A percentile compares a stretch with the other conserved stretches of the same genome.
Conservation (phyloP, 2,797 vertebrate genomes). For the Syncerus caffer region DNA sequence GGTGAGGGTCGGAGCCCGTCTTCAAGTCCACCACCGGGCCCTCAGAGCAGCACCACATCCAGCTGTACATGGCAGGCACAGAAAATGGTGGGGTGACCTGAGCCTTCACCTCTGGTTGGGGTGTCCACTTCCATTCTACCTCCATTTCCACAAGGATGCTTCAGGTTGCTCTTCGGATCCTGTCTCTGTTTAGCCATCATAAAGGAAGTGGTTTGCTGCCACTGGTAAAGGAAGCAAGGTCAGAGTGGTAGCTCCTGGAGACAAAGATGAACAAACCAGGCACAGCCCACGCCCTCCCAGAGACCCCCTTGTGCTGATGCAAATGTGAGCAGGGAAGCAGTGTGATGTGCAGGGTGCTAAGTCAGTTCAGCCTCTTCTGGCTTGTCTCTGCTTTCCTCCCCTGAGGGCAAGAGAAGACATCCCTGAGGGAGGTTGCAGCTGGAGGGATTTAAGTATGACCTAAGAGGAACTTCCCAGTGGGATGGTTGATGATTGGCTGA, state of each 20-base stretch:
- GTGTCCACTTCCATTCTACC: not conserved
- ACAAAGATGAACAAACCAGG: not conserved
- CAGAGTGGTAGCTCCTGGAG: not conserved
- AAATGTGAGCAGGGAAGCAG: not conserved
- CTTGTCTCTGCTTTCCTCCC: not conserved
- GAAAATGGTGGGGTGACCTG: not conserved
- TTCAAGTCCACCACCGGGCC: not conserved
- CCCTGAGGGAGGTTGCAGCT: not conserved
- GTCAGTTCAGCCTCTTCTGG: not conserved
- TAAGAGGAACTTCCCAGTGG: slow-evolving; percentile 17
- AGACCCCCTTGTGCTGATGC: not conserved
- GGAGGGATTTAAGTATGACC: not conserved
- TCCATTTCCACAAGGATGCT: not conserved
- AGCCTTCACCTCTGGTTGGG: not conserved
- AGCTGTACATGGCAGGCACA: not conserved
- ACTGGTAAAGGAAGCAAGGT: not conserved
- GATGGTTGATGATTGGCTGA: not conserved
- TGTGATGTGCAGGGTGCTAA: not conserved
- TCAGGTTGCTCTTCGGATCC: not conserved
- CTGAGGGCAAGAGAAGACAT: not conserved
- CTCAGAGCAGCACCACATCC: not conserved
- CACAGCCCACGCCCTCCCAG: not conserved
- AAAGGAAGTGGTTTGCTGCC: not conserved
- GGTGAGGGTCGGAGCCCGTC: not conserved
- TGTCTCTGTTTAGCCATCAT: not conserved